Base-by-base conservation (phyloP, 2,113 vertebrate genomes). In the Atlantisia rogersi region DNA sequence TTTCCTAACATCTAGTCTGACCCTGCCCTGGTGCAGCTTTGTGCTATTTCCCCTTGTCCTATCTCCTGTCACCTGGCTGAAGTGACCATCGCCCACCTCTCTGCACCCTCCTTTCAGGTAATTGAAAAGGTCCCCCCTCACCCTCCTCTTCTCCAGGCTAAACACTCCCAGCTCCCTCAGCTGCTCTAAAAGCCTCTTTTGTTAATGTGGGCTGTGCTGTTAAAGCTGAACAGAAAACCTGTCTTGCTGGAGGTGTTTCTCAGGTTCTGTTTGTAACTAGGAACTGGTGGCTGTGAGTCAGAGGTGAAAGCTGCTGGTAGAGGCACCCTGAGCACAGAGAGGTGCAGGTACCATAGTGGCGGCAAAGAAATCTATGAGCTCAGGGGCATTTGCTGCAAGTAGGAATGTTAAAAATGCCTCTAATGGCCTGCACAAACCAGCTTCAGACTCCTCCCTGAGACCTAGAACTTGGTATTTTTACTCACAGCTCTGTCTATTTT, bases 381-480 rank as follows among this genome's bases (percentile, higher is more conserved):
- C 0, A 0, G 6, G 63, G 64, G 16, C 52, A 8, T 92, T 60
- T 78, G 39, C 69, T 94, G 8, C 14, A 92, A 90, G 56, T 56
- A 68, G 24, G 35, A 88, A 64, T 69, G 80, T 71, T 84, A 82
- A 82, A 83, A 90, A 93, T 90, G 78, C 42, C 15, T 81, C 40
- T 81, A 52, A 40, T 68, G 53, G 26, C 58, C 70, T 80, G 59
- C 44, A 46, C 59, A 65, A 86, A 86, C 39, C n/a, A 37, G 65
- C 67, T 93, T 80, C 32, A 55, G 20, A 31, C 76, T 92, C 88
- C 31, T 92, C 77, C 74, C 55, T 26, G 35, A 2, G 35, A 75
- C 83, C 53, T 83, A 35, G 22, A 52, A 60, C 40, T 88, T 69
- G 22, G 14, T 79, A 63, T 92, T 96, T 96, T 96, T 86, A 94